Percentiles rank a stretch among this genome's conserved stretches.
These are phyloP conservation scores for Bubo blakistoni DNA, from an alignment of 2,113 vertebrate genomes.

Conservation along the genomic window DNA sequence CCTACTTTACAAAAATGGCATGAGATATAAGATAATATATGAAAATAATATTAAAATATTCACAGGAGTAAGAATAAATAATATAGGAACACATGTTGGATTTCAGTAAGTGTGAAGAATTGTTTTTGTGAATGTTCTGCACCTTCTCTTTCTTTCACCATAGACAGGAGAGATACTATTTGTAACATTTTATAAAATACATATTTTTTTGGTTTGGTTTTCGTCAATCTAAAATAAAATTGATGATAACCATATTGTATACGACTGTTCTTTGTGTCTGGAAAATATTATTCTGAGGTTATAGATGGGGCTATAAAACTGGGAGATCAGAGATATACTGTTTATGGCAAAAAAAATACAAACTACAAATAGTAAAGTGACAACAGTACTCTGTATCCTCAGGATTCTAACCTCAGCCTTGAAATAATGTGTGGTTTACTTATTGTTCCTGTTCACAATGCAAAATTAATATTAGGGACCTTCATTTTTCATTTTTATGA, in stretches of 20 bases:
- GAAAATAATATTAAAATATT: neutral
- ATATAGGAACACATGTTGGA: neutral
- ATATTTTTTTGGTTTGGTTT: neutral
- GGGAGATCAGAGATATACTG: conserved; percentile 21
- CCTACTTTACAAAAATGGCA: neutral
- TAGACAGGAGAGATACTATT: neutral
- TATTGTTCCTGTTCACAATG: neutral
- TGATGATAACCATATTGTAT: neutral
- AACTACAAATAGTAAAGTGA: conserved; percentile 14
- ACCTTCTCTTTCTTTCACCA: neutral
- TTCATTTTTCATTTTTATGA: neutral
- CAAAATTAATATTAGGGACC: neutral
- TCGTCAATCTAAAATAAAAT: conserved; percentile 38
- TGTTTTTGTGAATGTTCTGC: neutral
- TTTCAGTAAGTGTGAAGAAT: neutral
- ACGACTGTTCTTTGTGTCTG: neutral
- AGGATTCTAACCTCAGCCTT: neutral
- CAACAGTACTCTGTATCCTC: neutral
- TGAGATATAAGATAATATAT: neutral
- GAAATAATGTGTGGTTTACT: neutral
- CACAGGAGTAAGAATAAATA: neutral
- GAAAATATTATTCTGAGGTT: conserved; percentile 41
- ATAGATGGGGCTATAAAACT: conserved; percentile 4
- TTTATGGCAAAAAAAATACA: conserved; percentile 39
- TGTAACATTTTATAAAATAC: neutral